Evolutionary conservation across 1,140 invertebrate species (phyloP), one percentile per base, ranked within the genome.

Genomic region (Holotrichia oblita): DNA sequence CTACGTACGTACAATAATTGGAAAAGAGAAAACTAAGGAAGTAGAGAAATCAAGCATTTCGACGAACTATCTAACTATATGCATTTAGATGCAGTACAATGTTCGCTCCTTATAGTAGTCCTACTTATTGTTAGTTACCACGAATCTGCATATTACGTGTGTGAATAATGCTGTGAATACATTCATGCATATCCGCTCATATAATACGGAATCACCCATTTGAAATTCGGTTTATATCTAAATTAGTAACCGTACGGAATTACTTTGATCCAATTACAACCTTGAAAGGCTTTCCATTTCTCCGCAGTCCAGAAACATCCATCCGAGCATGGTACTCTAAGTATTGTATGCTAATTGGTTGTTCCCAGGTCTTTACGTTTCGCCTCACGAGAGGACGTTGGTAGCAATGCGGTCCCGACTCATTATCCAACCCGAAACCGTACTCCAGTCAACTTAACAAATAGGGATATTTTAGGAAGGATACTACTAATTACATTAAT

Each of bases 401-500:
- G 69, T 42, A 73, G 69, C 72, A 74, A 69, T 78, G 77, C 77
- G 77, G 77, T 78, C 48, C 72, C 64, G 77, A 78, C 78, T 79
- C 78, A 79, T 79, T 79, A 79, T 61, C 78, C 75, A 44, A 76
- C 77, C 76, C 69, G 34, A 42, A 78, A 42, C 73, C 77, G 40
- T 74, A 61, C 75, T 77, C 27, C 48, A 59, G 77, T 72, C 77
- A 40, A 64, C 40, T 78, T 77, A 76, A 79, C 73, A 77, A 79
- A 74, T 77, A 40, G 73, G 78, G 78, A 76, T 79, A 61, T 79
- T 64, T 74, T 79, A 79, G 40, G 78, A 40, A 77, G 78, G 78
- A 79, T 79, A 79, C 78, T 79, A 61, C 78, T 79, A 79, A 79
- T 79, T 79, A 74, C 78, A 79, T 79, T 79, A 79, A 74, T 74